Evolutionary conservation across 2,888 invertebrate genomes (phyloP).

Genomic region (Ormia ochracea): DNA sequence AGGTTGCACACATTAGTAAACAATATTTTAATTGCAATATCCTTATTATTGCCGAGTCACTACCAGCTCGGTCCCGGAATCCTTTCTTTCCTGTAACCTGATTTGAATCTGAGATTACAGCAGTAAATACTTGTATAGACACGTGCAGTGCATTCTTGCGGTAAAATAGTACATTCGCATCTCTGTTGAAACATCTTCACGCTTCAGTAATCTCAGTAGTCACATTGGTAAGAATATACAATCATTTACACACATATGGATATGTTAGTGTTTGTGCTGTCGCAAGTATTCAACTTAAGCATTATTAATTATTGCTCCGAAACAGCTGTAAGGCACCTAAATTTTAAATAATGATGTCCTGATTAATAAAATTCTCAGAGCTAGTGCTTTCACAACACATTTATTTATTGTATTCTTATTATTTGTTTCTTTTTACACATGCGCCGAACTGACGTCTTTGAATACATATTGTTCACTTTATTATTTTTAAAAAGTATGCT

Average conservation of each 20-base stretch:
- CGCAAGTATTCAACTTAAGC: not conserved
- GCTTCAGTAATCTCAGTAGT: not conserved
- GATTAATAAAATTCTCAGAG: slow-evolving; percentile 31
- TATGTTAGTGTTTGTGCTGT: not conserved
- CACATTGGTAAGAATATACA: too few relatives aligned
- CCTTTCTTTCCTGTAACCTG: too few relatives aligned
- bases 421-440: slow-evolving; percentile 31
- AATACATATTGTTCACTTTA: not conserved
- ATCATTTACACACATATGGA: too few relatives aligned
- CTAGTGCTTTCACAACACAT: not conserved
- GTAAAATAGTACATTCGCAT: not conserved
- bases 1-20: too few relatives aligned
- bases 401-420: not conserved
- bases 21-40: too few relatives aligned
- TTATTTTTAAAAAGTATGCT: not conserved
- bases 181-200: not conserved
- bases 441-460: slow-evolving; percentile 20
- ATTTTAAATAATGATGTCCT: slow-evolving; percentile 44
- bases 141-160: too few relatives aligned
- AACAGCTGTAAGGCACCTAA: slow-evolving; percentile 37
- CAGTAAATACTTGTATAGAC: too few relatives aligned
- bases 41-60: too few relatives aligned
- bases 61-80: too few relatives aligned
- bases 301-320: slow-evolving; percentile 1
- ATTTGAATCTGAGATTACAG: too few relatives aligned